phyloP scores from a whole-genome alignment of 92 coral and sea anemone genomes.

The Porites lobata region DNA sequence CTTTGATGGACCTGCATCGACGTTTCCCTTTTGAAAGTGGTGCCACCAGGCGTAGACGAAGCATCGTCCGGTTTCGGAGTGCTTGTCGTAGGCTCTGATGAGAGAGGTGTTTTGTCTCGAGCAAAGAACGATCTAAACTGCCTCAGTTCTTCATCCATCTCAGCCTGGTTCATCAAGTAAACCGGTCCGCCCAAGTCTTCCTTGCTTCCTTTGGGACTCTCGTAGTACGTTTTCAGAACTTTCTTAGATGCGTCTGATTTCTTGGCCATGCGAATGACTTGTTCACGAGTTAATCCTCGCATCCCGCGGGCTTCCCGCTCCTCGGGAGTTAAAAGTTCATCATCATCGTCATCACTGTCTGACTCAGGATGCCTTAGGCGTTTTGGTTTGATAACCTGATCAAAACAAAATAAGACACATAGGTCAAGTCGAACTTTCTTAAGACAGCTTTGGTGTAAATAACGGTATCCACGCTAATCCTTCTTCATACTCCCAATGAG shows the following conservation, averaged over 20 bases:
- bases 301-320: slow-evolving; percentile 80
- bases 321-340: slow-evolving; percentile 60
- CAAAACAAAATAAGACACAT: not conserved
- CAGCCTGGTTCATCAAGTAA: slow-evolving; percentile 76
- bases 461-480: too few relatives aligned
- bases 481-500: too few relatives aligned
- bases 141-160: slow-evolving; percentile 81
- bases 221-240: slow-evolving; percentile 73
- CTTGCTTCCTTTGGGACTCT: slow-evolving; percentile 77
- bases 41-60: slow-evolving; percentile 37
- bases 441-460: too few relatives aligned
- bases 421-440: not conserved
- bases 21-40: slow-evolving; percentile 12
- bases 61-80: slow-evolving; percentile 1
- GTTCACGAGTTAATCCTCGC: slow-evolving; percentile 85
- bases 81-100: slow-evolving; percentile 25
- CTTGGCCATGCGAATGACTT: slow-evolving; percentile 93
- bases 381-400: slow-evolving; percentile 52
- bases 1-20: slow-evolving; percentile 8
- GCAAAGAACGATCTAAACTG: slow-evolving; percentile 84
- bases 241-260: slow-evolving; percentile 87
- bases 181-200: slow-evolving; percentile 76
- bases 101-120: slow-evolving; percentile 43
- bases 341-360: slow-evolving; percentile 59
- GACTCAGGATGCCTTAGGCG: slow-evolving; percentile 52